Base-by-base conservation (phyloP, 2,888 invertebrate species). In the Cheilosia urbana region DNA sequence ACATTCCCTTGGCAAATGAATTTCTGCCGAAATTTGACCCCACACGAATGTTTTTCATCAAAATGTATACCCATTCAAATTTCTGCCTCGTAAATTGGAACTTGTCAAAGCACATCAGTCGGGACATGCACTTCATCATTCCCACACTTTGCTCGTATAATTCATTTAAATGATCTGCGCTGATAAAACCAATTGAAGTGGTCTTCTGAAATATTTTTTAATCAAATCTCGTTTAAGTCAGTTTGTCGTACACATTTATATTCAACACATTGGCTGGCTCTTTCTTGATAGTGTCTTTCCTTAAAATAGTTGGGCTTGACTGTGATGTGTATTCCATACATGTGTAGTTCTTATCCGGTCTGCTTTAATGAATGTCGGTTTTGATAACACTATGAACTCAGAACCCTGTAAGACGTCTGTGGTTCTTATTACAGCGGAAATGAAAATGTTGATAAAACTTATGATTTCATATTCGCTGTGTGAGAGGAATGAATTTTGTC, bases 351-450 rank as follows among this genome's bases (percentile, higher is more conserved):
- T 58, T 76, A 76, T 76, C 75, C 75, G 65, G 5, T 37, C 37
- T 37, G 37, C 37, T 37, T 58, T 27, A 68, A 60, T 53, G 21
- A 76, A 34, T 60, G 58, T 76, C 68, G 68, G 11, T 17, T 45
- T 68, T 47, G 76, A 76, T 76, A 76, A 60, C 60, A 68, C 49
- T n/a, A 34, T 76, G 76, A 76, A 76, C 75, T 58, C 57, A 49
- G 13, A 49, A 37, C 37, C 37, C 37, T 37, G 13, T 13, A 37
- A 34, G 49, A 11, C 68, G 13, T 30, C 13, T 37, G 11, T 57
- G 13, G 27, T 19, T 45, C 47, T 27, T 34, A 4, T 47, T 57
- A 47, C 65, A 66, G 42, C 76, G 76, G 76, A 76, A 76, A 68
- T 51, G 51, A 42, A 53, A 42, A 51, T 60, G 15, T 21, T 60